These are phyloP conservation scores for Erpobdella octoculata DNA, from an alignment of 2,888 invertebrate genomes.

Conservation along the genomic window DNA sequence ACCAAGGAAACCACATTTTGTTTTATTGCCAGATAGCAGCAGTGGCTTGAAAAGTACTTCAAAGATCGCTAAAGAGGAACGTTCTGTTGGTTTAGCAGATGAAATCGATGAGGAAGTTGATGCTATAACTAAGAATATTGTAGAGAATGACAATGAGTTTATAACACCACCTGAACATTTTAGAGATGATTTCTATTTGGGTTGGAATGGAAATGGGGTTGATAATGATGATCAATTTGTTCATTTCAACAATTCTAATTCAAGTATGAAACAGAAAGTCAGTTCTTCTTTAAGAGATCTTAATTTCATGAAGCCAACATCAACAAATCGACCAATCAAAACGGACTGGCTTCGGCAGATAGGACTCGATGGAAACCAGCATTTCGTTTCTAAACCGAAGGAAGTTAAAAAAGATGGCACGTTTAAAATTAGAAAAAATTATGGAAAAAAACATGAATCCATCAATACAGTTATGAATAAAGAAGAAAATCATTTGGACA, in stretches of 20 bases:
- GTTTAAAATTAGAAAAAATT: not conserved
- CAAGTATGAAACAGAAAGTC: not conserved
- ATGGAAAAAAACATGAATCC: not conserved
- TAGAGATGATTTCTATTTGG: too few relatives aligned
- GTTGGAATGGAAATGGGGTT: not conserved
- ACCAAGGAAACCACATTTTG: too few relatives aligned
- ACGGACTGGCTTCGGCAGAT: not conserved
- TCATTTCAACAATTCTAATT: slow-evolving; percentile 4
- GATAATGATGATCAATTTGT: not conserved
- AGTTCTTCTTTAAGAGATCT: not conserved
- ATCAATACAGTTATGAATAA: not conserved
- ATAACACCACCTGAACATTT: not conserved
- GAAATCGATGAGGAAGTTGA: not conserved
- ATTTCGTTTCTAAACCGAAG: not conserved
- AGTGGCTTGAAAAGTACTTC: not conserved
- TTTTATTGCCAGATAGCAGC: not conserved
- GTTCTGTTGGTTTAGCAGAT: not conserved
- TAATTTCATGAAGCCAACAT: not conserved
- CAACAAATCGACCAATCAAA: not conserved
- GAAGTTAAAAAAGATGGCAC: not conserved
- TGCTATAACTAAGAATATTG: not conserved
- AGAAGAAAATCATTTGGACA: not conserved
- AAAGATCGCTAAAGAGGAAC: not conserved
- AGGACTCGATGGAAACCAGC: not conserved
- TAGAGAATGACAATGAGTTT: not conserved